phyloP scores from a whole-genome alignment of 2,113 vertebrate species.

The Vulpes ferrilata region DNA sequence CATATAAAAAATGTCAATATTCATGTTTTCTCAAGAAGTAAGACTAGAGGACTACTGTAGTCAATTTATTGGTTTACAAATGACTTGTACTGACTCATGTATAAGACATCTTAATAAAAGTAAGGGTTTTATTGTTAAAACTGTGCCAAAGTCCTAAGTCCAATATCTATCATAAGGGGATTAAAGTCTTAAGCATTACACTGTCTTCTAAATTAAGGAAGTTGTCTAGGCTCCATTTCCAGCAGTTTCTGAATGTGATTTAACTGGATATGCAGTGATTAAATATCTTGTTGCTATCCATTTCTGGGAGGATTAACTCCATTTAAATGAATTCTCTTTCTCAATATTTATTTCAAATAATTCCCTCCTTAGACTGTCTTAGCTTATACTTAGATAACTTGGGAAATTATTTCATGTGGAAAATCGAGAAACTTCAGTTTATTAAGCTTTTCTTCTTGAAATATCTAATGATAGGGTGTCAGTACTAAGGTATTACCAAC shows the following conservation, averaged over 20 bases:
- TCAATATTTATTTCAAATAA: conserved; percentile 86
- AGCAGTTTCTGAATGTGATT: conserved; percentile 85
- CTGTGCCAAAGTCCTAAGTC: conserved; percentile 69
- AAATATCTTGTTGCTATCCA: conserved; percentile 85
- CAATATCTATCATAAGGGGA: conserved; percentile 82
- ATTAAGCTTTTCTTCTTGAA: conserved; percentile 69
- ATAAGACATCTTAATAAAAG: conserved; percentile 72
- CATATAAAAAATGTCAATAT: conserved; percentile 4
- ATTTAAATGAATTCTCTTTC: conserved; percentile 82
- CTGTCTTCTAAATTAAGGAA: conserved; percentile 83
- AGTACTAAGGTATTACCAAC: not conserved
- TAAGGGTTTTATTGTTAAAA: conserved; percentile 70
- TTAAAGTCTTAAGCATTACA: conserved; percentile 85
- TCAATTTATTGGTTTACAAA: conserved; percentile 9
- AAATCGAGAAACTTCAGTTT: conserved; percentile 65
- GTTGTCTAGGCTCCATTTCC: conserved; percentile 84
- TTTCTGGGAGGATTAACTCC: conserved; percentile 85
- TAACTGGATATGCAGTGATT: conserved; percentile 84
- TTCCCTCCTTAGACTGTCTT: conserved; percentile 71
- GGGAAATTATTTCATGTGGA: conserved; percentile 62
- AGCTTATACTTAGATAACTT: conserved; percentile 75
- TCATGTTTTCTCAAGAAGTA: not conserved
- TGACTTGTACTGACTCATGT: not conserved
- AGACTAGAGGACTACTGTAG: not conserved
- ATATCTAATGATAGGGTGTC: conserved; percentile 53